Evolutionary conservation across 2,113 vertebrate species (phyloP).

Genomic region (Geothlypis trichas): DNA sequence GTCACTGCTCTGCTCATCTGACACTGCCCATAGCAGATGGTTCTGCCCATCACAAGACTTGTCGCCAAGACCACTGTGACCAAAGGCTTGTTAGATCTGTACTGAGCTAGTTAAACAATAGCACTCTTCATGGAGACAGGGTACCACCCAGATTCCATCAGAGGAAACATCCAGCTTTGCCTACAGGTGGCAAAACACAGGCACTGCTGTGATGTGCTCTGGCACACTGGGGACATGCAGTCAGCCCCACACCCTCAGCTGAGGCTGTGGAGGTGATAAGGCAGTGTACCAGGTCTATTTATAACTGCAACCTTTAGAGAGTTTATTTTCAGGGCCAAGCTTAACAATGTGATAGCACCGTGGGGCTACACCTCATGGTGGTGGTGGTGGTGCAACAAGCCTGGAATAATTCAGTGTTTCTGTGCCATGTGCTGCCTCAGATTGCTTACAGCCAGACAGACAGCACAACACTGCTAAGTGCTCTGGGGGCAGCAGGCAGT

Average conservation of each 20-base stretch:
- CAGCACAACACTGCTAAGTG: neutral
- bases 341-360: neutral
- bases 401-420: neutral
- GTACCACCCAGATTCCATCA: neutral
- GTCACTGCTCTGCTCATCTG: neutral
- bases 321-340: neutral
- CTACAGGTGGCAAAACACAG: neutral
- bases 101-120: neutral
- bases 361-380: neutral
- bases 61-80: fast-evolving
- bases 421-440: neutral
- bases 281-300: neutral
- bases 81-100: neutral
- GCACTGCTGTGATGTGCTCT: neutral
- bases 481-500: neutral
- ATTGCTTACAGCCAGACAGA: neutral
- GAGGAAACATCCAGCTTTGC: neutral
- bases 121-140: fast-evolving
- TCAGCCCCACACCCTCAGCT: neutral
- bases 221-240: neutral
- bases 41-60: neutral
- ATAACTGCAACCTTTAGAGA: neutral
- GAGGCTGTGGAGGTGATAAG: neutral
- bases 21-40: no score
- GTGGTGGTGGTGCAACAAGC: neutral